Evolutionary conservation across 2,888 invertebrate species (phyloP).

Genomic region (Cephus spinipes): DNA sequence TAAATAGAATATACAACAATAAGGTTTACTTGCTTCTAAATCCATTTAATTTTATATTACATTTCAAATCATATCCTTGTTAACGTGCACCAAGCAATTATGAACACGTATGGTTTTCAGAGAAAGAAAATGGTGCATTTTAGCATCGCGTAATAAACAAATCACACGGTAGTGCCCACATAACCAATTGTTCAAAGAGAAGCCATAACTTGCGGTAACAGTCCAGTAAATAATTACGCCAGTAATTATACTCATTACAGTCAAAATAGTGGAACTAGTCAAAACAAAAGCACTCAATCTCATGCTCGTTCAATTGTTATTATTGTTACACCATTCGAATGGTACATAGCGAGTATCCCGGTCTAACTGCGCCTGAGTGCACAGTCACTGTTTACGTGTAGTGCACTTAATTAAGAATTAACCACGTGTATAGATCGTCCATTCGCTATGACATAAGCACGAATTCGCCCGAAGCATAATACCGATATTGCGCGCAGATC

Average conservation of each 20-base stretch:
- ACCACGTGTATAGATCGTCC: constrained; percentile 44
- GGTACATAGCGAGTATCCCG: constrained; percentile 8
- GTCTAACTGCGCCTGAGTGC: constrained; percentile 29
- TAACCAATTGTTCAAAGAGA: constrained; percentile 1
- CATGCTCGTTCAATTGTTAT: constrained; percentile 35
- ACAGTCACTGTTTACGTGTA: constrained; percentile 26
- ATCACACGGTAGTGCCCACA: background rate
- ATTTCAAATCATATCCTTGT: background rate
- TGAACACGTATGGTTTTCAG: no score
- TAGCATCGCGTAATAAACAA: background rate
- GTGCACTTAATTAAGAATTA: constrained; percentile 45
- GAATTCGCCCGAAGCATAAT: constrained; percentile 23
- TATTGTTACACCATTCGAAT: constrained; percentile 39
- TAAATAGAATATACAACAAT: no score
- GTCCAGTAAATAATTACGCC: constrained; percentile 9
- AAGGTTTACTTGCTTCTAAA: no score
- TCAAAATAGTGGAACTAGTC: background rate
- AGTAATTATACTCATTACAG: constrained; percentile 5
- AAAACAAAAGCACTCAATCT: constrained; percentile 12
- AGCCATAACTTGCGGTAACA: background rate
- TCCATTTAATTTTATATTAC: no score
- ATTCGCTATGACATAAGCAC: constrained; percentile 40
- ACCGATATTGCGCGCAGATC: constrained; percentile 9
- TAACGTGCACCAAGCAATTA: background rate
- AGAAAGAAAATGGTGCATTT: background rate